These are phyloP conservation scores for Empis livida DNA, from an alignment of 2,888 invertebrate genomes.

Conservation along the genomic window DNA sequence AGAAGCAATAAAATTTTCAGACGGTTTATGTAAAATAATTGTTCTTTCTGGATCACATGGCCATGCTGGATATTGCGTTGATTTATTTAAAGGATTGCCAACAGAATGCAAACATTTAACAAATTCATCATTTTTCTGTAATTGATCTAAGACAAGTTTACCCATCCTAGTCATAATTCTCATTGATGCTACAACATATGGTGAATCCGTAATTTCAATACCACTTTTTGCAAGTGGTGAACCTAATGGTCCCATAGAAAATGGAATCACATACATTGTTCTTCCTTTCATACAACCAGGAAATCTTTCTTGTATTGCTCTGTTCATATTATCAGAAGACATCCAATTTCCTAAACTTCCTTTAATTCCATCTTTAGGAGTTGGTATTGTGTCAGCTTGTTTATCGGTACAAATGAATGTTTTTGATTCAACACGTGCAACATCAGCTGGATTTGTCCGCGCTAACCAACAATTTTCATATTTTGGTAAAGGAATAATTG, in stretches of 20 bases:
- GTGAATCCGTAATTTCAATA: slow-evolving; percentile 92
- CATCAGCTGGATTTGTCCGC: slow-evolving; percentile 92
- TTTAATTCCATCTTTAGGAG: slow-evolving; percentile 59
- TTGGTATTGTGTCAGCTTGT: slow-evolving; percentile 71
- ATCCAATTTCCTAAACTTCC: slow-evolving; percentile 92
- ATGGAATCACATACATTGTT: slow-evolving; percentile 97
- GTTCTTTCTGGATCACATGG: slow-evolving; percentile 94
- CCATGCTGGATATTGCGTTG: slow-evolving; percentile 63
- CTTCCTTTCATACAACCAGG: slow-evolving; percentile 82
- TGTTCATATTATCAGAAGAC: slow-evolving; percentile 64
- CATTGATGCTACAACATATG: slow-evolving; percentile 97
- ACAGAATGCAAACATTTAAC: slow-evolving; percentile 91
- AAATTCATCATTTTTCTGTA: slow-evolving; percentile 50
- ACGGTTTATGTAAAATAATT: slow-evolving; percentile 71
- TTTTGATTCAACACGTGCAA: slow-evolving; percentile 91
- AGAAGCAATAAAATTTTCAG: slow-evolving; percentile 34
- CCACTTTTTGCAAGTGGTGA: slow-evolving; percentile 93
- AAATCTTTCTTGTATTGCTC: slow-evolving; percentile 69
- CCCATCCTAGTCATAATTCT: slow-evolving; percentile 93
- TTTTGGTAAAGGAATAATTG: slow-evolving; percentile 66
- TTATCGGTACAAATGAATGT: slow-evolving; percentile 85
- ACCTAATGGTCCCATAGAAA: slow-evolving; percentile 96
- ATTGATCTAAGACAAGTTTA: slow-evolving; percentile 39
- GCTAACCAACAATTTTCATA: slow-evolving; percentile 93
- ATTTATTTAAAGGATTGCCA: slow-evolving; percentile 53